A percentile compares a stretch with the other conserved stretches of the same genome.
Conservation (phyloP, 2,797 vertebrate species). For the Crocidura indochinensis region DNA sequence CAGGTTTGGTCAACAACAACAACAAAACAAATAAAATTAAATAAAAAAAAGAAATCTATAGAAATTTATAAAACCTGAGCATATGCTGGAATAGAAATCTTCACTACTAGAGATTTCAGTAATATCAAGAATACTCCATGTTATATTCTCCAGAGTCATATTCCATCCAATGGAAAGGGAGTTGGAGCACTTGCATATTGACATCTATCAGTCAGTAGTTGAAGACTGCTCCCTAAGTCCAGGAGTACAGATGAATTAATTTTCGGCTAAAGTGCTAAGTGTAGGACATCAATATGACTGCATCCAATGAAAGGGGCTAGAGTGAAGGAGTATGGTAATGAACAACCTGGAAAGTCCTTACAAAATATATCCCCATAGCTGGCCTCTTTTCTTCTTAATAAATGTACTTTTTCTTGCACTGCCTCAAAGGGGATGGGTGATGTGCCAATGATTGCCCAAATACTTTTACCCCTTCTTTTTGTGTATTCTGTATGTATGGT, state of each 20-base stretch:
- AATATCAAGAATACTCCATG: neutral
- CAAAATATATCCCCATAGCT: neutral
- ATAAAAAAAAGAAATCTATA: neutral
- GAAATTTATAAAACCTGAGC: conserved; percentile 18
- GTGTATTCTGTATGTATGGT: neutral
- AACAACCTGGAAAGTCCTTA: neutral
- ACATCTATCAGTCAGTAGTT: neutral
- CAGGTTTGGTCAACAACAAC: no score
- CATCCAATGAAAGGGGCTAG: neutral
- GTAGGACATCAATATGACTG: neutral
- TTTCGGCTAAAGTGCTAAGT: neutral
- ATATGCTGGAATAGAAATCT: neutral
- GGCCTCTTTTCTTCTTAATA: neutral
- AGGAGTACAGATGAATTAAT: neutral
- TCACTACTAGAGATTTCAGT: neutral
- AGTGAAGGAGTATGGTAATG: rapidly evolving
- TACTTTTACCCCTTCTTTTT: neutral
- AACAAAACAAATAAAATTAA: no score
- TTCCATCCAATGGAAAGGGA: neutral
- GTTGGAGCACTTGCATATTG: no score
- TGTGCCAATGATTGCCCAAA: neutral
- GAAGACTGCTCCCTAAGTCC: neutral
- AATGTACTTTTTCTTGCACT: neutral
- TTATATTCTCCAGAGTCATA: neutral
- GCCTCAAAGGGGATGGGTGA: neutral